Evolutionary conservation across 2,888 invertebrate genomes (phyloP), one percentile per base, ranked within the genome.

Genomic region (Seira sanloemensis): DNA sequence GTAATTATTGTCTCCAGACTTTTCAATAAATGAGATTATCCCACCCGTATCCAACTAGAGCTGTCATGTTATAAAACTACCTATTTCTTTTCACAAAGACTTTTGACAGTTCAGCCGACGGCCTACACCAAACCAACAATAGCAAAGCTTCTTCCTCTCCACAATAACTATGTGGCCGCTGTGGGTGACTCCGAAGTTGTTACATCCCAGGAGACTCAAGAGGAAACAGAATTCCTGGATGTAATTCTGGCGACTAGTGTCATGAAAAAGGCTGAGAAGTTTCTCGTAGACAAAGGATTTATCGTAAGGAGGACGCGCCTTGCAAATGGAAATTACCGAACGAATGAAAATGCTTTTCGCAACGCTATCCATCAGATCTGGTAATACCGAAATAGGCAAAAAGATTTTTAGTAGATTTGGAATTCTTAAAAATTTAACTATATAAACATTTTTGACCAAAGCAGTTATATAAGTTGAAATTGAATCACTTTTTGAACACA

Each of bases 131-230:
- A 94, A 87, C 92, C 94, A 2, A 96, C 97, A 0, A 94, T 97
- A 84, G 93, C 94, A 87, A 95, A 94, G 90, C 93, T 97, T 88
- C 91, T 94, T 66, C 92, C 93, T 4, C 93, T 98, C 65, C 94
- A 95, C 91, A 96, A 98, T 91, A 98, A 98, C 91, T 98, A 97
- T 91, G 94, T 96, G 90, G 92, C 95, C 82, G 94, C 95, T 88
- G 94, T 95, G 0, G 92, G 93, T 77, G 92, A 93, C n/a, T 94
- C 95, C 90, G 97, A 97, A 91, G 92, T 95, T 89, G 94, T 96
- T 25, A 96, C 95, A 1, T 92, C 94, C 87, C 54, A 87, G 24
- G 96, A 97, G 91, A 93, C 93, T 80, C 93, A 92, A 75, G 97
- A 97, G 92, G 96, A 97, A 91, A 94, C 95, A 88, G 93, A 93